These are phyloP conservation scores for Arenicola marina DNA, from an alignment of 2,888 invertebrate species.

Conservation along the genomic window DNA sequence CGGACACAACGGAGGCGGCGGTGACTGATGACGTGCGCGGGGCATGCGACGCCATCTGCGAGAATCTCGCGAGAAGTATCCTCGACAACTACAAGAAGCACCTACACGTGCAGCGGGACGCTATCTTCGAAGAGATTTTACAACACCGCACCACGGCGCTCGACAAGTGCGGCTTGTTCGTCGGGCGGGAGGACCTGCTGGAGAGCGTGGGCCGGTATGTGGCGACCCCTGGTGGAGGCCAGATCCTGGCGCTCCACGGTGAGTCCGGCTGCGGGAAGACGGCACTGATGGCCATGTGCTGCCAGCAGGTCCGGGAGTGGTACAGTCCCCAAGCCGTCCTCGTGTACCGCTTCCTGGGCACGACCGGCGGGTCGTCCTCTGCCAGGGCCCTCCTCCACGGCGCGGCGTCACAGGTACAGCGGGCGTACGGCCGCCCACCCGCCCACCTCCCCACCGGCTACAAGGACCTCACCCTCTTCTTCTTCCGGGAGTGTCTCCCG, in stretches of 20 bases:
- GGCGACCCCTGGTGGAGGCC: background rate
- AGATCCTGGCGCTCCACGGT: conserved; percentile 14
- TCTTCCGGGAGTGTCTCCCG: conserved; percentile 88
- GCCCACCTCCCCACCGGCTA: conserved; percentile 10
- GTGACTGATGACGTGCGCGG: conserved; percentile 6
- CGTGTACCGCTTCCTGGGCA: conserved; percentile 21
- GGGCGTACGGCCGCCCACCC: conserved; percentile 14
- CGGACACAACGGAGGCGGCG: background rate
- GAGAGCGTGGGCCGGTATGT: background rate
- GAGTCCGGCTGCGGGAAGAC: conserved; percentile 29
- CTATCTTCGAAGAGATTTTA: conserved; percentile 9
- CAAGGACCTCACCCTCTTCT: conserved; percentile 18
- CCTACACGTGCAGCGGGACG: conserved; percentile 21
- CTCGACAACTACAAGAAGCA: conserved; percentile 18
- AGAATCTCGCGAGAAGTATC: conserved; percentile 7
- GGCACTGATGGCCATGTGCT: conserved; percentile 23
- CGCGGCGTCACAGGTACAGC: conserved; percentile 14
- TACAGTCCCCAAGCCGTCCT: conserved; percentile 12
- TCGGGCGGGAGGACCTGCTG: conserved; percentile 19
- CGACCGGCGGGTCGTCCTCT: conserved; percentile 19
- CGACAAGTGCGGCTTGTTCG: conserved; percentile 18
- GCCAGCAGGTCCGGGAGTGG: conserved; percentile 10
- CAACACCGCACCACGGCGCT: conserved; percentile 14
- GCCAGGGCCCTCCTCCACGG: conserved; percentile 16
- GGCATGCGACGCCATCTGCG: conserved; percentile 23